phyloP scores from a whole-genome alignment of 2,797 vertebrate genomes.

The Adelosebastes latens region DNA sequence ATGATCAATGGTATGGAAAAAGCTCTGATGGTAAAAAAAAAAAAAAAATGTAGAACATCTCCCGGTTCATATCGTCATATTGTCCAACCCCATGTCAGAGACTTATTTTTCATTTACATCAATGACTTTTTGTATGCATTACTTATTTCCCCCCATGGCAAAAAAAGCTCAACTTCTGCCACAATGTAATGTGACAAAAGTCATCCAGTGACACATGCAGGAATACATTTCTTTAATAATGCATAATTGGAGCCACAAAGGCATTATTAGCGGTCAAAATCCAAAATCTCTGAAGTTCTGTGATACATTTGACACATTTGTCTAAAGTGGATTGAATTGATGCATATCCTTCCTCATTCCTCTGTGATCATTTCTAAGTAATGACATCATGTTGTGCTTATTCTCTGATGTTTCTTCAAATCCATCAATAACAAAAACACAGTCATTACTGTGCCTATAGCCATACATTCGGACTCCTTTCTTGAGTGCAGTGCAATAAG shows the following conservation, averaged over 20 bases:
- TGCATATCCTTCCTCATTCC: neutral
- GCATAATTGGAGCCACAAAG: neutral
- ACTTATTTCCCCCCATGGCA: neutral
- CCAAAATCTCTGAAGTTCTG: neutral
- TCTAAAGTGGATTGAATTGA: neutral
- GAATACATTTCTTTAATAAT: neutral
- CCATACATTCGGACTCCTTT: slow-evolving; percentile 8
- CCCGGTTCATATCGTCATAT: neutral
- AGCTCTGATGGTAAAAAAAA: neutral
- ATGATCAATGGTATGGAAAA: neutral
- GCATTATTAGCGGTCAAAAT: neutral
- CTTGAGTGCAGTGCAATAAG: slow-evolving; percentile 24
- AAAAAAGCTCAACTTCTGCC: neutral
- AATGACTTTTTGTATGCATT: neutral
- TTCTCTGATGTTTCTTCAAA: neutral
- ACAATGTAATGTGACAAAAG: neutral
- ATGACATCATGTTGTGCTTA: neutral
- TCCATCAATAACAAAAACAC: neutral
- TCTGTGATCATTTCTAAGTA: neutral
- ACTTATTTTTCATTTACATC: neutral
- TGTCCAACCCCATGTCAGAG: neutral
- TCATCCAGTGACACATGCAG: neutral
- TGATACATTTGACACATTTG: neutral
- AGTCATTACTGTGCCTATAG: neutral
- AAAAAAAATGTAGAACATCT: neutral